Evolutionary conservation across 2,113 vertebrate genomes (phyloP).

Genomic region (Rhinoptilus africanus): DNA sequence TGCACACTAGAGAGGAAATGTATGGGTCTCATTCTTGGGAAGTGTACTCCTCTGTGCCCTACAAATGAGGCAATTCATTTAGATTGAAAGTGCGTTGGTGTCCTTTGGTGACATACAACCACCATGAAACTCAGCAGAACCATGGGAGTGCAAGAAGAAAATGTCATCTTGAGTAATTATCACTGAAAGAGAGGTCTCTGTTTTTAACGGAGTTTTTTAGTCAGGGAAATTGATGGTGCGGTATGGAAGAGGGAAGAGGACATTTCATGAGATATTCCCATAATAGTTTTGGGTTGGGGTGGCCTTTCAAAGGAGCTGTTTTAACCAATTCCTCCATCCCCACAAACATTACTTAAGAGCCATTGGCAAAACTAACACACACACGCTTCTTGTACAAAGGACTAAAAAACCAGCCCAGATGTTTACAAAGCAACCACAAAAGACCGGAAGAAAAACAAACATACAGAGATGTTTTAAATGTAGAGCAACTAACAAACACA

Average conservation of each 20-base stretch:
- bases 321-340: slow-evolving; percentile 18
- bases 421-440: slow-evolving; percentile 60
- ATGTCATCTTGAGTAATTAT: neutral
- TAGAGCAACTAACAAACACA: slow-evolving; percentile 26
- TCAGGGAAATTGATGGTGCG: neutral
- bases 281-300: neutral
- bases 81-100: neutral
- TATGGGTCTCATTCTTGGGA: neutral
- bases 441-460: slow-evolving; percentile 61
- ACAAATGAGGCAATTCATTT: neutral
- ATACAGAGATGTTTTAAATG: slow-evolving; percentile 45
- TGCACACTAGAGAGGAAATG: neutral
- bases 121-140: neutral
- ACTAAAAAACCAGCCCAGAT: slow-evolving; percentile 43
- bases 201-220: neutral
- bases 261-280: neutral
- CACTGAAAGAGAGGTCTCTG: neutral
- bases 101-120: neutral
- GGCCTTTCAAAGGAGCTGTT: slow-evolving; percentile 22
- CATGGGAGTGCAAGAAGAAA: neutral
- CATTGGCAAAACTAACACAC: slow-evolving; percentile 14
- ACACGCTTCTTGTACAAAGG: slow-evolving; percentile 2
- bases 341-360: slow-evolving; percentile 16
- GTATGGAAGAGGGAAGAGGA: neutral
- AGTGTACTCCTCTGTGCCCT: neutral